phyloP scores from a whole-genome alignment of 2,888 invertebrate species.

The Drosophila mulleri region DNA sequence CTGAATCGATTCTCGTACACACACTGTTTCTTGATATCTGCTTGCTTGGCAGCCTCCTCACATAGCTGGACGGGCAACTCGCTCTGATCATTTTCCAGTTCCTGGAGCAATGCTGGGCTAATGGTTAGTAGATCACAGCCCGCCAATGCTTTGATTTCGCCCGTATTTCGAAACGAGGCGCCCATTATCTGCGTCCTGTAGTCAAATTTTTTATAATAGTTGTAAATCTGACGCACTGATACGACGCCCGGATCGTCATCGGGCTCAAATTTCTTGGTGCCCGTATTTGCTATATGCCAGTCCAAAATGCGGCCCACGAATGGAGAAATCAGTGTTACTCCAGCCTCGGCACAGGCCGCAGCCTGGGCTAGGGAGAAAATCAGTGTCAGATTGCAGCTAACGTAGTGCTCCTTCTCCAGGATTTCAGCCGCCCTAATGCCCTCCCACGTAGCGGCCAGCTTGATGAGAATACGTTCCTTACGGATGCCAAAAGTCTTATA shows the following conservation, averaged over 20 bases:
- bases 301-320: slow-evolving; percentile 99
- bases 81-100: slow-evolving; percentile 91
- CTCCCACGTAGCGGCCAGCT: slow-evolving; percentile 99
- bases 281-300: slow-evolving; percentile 97
- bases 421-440: slow-evolving; percentile 98
- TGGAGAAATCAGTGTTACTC: slow-evolving; percentile 98
- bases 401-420: slow-evolving; percentile 94
- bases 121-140: slow-evolving; percentile 99
- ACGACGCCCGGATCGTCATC: slow-evolving; percentile 97
- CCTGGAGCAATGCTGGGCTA: slow-evolving; percentile 94
- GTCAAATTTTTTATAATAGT: slow-evolving; percentile 99
- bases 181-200: slow-evolving; percentile 99
- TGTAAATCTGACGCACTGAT: slow-evolving; percentile 97
- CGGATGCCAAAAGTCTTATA: slow-evolving; percentile 95
- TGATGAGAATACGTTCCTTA: slow-evolving; percentile 97
- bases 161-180: slow-evolving; percentile 98
- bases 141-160: slow-evolving; percentile 95
- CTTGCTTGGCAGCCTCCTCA: slow-evolving; percentile 88
- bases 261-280: slow-evolving; percentile 91
- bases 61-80: slow-evolving; percentile 87
- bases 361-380: slow-evolving; percentile 98
- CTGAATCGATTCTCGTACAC: slow-evolving; percentile 95
- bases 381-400: slow-evolving; percentile 99
- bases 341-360: slow-evolving; percentile 98
- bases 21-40: slow-evolving; percentile 90